Conservation (phyloP, 2,113 vertebrate species). For the Tachysurus vachellii region DNA sequence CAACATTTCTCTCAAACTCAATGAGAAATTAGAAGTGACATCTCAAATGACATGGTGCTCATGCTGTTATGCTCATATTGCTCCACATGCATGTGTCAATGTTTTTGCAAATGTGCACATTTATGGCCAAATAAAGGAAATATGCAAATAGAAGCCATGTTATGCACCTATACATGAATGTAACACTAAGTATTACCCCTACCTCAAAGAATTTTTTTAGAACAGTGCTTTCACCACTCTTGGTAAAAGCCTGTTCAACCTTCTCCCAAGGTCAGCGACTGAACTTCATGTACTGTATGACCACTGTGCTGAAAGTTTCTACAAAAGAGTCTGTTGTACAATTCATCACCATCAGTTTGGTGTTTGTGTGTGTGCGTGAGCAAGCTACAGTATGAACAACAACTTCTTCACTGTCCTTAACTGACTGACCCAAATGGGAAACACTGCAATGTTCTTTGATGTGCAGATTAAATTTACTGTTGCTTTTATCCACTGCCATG, state of each 20-base stretch:
- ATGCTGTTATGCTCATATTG: background rate
- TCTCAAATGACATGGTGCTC: background rate
- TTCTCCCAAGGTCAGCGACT: slow-evolving; percentile 24
- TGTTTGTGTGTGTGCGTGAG: slow-evolving; percentile 1
- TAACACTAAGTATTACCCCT: background rate
- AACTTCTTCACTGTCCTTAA: slow-evolving; percentile 42
- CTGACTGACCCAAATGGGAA: slow-evolving; percentile 1
- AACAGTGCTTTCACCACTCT: background rate
- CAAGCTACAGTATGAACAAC: slow-evolving; percentile 43
- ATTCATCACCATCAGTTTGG: slow-evolving; percentile 34
- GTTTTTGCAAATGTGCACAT: background rate
- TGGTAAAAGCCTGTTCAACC: background rate
- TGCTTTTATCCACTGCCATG: slow-evolving; percentile 55
- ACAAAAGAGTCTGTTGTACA: slow-evolving; percentile 44
- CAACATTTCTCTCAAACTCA: background rate
- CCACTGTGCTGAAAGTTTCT: slow-evolving; percentile 46
- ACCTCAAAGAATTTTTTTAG: background rate
- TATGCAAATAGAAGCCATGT: background rate
- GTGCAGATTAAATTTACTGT: slow-evolving; percentile 51
- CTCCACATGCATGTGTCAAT: background rate
- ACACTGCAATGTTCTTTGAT: slow-evolving; percentile 47
- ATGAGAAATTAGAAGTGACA: background rate
- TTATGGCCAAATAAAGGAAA: background rate
- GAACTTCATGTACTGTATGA: slow-evolving; percentile 29
- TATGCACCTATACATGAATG: background rate